Percentiles rank a stretch among this genome's conserved stretches.
phyloP scores from a whole-genome alignment of 2,888 invertebrate species.

The Ellobium chinense region DNA sequence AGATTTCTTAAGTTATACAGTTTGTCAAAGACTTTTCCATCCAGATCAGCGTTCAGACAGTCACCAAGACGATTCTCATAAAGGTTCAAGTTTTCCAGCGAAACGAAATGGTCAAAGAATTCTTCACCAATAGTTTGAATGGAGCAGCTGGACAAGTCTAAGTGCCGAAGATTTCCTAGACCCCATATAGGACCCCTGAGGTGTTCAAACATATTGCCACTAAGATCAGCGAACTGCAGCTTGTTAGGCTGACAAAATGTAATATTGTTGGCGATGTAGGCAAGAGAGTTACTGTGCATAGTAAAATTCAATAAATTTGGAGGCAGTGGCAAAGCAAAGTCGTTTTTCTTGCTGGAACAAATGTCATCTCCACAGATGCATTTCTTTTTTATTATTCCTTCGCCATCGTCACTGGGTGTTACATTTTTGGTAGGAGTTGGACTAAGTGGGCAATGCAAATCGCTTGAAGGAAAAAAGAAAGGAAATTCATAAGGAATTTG shows the following conservation, averaged over 20 bases:
- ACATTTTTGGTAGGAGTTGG: too few relatives aligned
- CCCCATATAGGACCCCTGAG: slow-evolving; percentile 35
- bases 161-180: slow-evolving; percentile 17
- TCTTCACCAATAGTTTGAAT: background rate
- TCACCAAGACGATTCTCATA: slow-evolving; percentile 35
- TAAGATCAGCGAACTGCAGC: slow-evolving; percentile 27
- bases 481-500: background rate
- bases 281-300: slow-evolving; percentile 29
- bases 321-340: slow-evolving; percentile 25
- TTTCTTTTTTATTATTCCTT: too few relatives aligned
- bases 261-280: slow-evolving; percentile 31
- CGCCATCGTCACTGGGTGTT: too few relatives aligned
- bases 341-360: background rate
- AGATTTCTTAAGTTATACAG: slow-evolving; percentile 26
- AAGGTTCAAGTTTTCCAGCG: slow-evolving; percentile 30
- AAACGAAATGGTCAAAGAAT: slow-evolving; percentile 37
- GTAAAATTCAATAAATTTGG: slow-evolving; percentile 24
- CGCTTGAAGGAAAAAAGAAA: background rate
- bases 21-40: slow-evolving; percentile 29
- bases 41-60: slow-evolving; percentile 1
- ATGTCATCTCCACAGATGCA: background rate
- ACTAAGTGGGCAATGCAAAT: background rate
- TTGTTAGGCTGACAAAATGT: slow-evolving; percentile 19
- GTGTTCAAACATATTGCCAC: slow-evolving; percentile 22
- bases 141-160: slow-evolving; percentile 22